Conservation (phyloP, 2,888 invertebrate genomes). For the Chloromyia formosa region DNA sequence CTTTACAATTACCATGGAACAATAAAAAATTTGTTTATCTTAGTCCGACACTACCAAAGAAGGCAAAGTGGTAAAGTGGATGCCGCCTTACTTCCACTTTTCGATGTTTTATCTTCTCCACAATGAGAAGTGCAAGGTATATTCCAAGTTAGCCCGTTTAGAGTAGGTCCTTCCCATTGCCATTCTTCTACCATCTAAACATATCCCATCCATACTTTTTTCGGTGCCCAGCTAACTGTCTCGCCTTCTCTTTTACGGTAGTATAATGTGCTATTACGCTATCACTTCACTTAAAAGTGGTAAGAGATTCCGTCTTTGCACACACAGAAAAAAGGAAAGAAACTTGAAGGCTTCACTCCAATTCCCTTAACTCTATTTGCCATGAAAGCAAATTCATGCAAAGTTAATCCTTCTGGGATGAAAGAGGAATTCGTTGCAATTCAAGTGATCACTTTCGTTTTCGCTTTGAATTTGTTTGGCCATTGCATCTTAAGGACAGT, state of each 20-base stretch:
- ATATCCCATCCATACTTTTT: neutral
- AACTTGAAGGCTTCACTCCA: slow-evolving; percentile 28
- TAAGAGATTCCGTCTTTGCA: neutral
- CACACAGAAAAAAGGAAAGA: too few species aligned
- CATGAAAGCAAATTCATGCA: slow-evolving; percentile 38
- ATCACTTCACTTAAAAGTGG: slow-evolving; percentile 7
- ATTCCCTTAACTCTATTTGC: slow-evolving; percentile 27
- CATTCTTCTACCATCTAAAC: neutral
- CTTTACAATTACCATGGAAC: slow-evolving; percentile 28
- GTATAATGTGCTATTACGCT: neutral
- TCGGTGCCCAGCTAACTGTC: neutral
- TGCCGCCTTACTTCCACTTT: slow-evolving; percentile 23
- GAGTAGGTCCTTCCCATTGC: slow-evolving; percentile 1
- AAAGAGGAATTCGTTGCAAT: slow-evolving; percentile 24
- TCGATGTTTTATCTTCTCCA: slow-evolving; percentile 7
- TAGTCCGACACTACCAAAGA: slow-evolving; percentile 12
- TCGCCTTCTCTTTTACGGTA: neutral
- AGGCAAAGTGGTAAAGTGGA: too few species aligned
- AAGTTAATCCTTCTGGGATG: slow-evolving; percentile 29
- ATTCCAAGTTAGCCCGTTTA: neutral
- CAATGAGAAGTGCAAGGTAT: neutral
- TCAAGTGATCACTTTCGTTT: slow-evolving; percentile 32
- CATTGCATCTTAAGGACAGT: slow-evolving; percentile 1
- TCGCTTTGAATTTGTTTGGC: neutral
- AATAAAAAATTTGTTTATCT: slow-evolving; percentile 40